phyloP scores from a whole-genome alignment of 1,140 invertebrate genomes.

The Frieseomelitta varia region DNA sequence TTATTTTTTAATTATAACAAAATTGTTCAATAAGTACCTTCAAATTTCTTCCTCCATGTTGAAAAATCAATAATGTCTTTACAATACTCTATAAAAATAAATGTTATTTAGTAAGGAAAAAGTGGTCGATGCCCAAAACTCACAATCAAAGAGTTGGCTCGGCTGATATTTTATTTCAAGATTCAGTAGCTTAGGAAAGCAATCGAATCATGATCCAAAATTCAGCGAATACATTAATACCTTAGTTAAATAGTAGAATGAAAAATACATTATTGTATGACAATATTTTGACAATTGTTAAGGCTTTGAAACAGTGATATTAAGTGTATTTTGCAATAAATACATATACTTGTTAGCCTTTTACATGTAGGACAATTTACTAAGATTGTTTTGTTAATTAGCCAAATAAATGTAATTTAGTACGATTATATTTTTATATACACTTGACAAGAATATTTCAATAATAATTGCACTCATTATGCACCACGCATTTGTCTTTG shows the following conservation, averaged over 20 bases:
- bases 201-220: slow-evolving; percentile 31
- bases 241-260: slow-evolving; percentile 36
- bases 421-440: slow-evolving; percentile 64
- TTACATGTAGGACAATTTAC: slow-evolving; percentile 33
- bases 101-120: slow-evolving; percentile 29
- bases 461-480: slow-evolving; percentile 64
- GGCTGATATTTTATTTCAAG: slow-evolving; percentile 26
- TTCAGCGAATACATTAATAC: slow-evolving; percentile 20
- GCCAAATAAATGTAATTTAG: slow-evolving; percentile 44
- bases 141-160: slow-evolving; percentile 17
- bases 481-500: slow-evolving; percentile 48
- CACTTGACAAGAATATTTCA: slow-evolving; percentile 57
- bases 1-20: slow-evolving; percentile 4
- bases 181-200: slow-evolving; percentile 27
- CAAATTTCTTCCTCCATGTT: slow-evolving; percentile 3
- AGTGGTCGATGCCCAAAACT: slow-evolving; percentile 14
- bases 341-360: slow-evolving; percentile 43
- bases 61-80: slow-evolving; percentile 34
- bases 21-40: slow-evolving; percentile 8
- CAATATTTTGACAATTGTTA: slow-evolving; percentile 39
- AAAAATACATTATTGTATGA: slow-evolving; percentile 44
- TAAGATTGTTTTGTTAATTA: slow-evolving; percentile 31
- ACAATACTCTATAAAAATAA: slow-evolving; percentile 48
- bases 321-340: slow-evolving; percentile 43
- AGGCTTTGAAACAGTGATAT: slow-evolving; percentile 42